Base-by-base conservation (phyloP, 2,113 vertebrate species). In the Paramormyrops kingsleyae region DNA sequence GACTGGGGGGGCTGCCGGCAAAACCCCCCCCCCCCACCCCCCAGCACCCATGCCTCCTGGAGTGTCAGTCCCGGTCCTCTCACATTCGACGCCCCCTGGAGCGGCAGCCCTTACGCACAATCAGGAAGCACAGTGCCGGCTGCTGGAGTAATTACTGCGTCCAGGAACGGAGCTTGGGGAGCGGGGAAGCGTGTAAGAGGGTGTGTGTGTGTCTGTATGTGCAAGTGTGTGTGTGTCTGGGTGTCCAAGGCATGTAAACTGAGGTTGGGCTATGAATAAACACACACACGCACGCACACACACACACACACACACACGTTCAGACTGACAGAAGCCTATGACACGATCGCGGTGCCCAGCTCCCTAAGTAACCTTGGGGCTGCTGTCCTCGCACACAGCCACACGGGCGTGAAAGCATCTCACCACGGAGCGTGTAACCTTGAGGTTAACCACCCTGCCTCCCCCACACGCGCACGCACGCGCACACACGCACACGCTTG, bases 91-190 rank as follows among this genome's bases (percentile, higher is more conserved):
- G 6, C 89, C 50, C 83, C 87, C 87, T 47, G 56, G 77, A 92
- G 50, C 15, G 12, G 5, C 31, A 4, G 47, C 85, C 89, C 44
- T 66, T 90, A 83, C 86, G 94, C 94, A 94, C 96, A 97, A 95
- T 96, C 96, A 97, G 95, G 91, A 94, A 96, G 96, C 96, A 97
- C 94, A 95, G 94, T 94, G 95, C 95, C 94, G 93, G 93, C 94
- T 97, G 96, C 97, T 96, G 94, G 96, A 97, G 97, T 97, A 97
- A 97, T 97, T 97, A 97, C 95, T 96, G 95, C 94, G 95, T 96
- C 95, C 96, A 94, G 93, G 94, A 89, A 92, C 94, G 92, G 91
- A 35, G 90, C 92, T 95, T 44, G 4, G 96, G 95, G 95, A 95
- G 91, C 93, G 13, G 52, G 19, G 13, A 49, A 39, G 88, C 19